Conservation (phyloP, 2,113 vertebrate species). For the Indri indri region DNA sequence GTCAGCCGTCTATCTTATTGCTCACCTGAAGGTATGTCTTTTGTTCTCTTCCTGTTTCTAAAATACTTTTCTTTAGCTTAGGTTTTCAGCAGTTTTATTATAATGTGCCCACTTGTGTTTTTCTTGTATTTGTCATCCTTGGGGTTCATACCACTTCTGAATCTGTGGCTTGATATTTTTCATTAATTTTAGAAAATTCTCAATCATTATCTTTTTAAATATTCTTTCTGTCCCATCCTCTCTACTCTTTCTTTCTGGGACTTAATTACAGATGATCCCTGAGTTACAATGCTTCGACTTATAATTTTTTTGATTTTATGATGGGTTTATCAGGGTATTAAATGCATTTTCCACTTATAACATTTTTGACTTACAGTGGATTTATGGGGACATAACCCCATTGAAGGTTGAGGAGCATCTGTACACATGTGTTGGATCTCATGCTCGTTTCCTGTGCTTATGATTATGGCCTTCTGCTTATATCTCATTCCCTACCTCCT, state of each 20-base stretch:
- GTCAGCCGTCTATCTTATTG: background rate
- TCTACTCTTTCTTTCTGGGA: background rate
- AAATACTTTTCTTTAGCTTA: background rate
- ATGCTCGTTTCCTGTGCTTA: background rate
- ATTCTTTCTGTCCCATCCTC: background rate
- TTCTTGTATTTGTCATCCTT: background rate
- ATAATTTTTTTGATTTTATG: background rate
- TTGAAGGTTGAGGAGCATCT: background rate
- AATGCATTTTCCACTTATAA: background rate
- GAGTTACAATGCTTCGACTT: background rate
- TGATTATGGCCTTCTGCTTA: background rate
- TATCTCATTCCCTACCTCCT: background rate
- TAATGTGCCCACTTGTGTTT: background rate
- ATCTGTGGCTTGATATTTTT: background rate
- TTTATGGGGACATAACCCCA: background rate
- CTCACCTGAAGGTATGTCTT: background rate
- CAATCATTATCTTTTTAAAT: background rate
- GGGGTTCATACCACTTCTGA: background rate
- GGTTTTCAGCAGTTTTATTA: background rate
- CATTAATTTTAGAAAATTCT: background rate
- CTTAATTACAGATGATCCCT: background rate
- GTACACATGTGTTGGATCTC: background rate
- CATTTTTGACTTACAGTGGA: background rate
- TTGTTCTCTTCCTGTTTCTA: background rate
- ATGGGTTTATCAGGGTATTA: background rate